Evolutionary conservation across 2,888 invertebrate species (phyloP).

Genomic region (Dynastes maya): DNA sequence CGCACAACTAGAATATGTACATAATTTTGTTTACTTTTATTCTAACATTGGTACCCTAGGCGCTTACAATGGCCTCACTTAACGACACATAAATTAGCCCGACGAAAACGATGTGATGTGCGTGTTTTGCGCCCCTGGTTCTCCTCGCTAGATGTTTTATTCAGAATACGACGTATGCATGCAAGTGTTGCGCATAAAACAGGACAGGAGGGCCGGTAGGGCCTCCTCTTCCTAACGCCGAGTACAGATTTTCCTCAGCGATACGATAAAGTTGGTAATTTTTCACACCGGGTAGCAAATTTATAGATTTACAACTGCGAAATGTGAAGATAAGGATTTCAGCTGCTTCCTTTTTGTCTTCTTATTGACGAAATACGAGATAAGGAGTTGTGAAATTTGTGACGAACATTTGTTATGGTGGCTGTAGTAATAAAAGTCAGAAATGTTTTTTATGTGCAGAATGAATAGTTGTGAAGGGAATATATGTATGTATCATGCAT

Average conservation of each 20-base stretch:
- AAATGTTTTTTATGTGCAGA: too few species aligned
- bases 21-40: conserved; percentile 66
- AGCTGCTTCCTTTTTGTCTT: conserved; percentile 3
- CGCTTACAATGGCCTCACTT: conserved; percentile 65
- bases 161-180: conserved; percentile 58
- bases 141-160: conserved; percentile 62
- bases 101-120: conserved; percentile 53
- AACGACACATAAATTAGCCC: conserved; percentile 66
- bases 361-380: not conserved
- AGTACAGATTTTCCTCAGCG: conserved; percentile 58
- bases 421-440: too few species aligned
- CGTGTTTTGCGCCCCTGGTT: conserved; percentile 47
- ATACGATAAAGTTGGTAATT: conserved; percentile 50
- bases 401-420: too few species aligned
- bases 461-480: not conserved
- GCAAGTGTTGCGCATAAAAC: conserved; percentile 44
- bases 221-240: conserved; percentile 51
- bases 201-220: conserved; percentile 16
- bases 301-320: conserved; percentile 48
- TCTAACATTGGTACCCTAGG: conserved; percentile 62
- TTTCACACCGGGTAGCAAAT: conserved; percentile 48
- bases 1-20: conserved; percentile 64
- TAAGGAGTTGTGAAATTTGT: not conserved
- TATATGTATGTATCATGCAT: too few species aligned
- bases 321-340: conserved; percentile 34